Base-by-base conservation (phyloP, 1,140 invertebrate species). In the Spodoptera litura region DNA sequence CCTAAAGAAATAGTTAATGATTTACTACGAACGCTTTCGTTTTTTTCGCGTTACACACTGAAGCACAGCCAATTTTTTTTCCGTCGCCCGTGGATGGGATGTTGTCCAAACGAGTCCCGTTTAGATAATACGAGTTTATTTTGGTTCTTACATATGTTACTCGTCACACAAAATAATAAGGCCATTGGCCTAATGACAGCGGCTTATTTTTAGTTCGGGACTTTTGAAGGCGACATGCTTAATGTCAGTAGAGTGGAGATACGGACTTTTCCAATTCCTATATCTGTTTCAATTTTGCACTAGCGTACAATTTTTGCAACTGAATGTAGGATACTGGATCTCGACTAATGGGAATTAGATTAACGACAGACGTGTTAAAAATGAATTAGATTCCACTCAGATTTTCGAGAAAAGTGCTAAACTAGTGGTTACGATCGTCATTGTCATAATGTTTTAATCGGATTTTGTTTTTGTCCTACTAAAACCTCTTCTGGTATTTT, bases 101-200 rank as follows among this genome's bases (percentile, higher is more conserved):
- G 64, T 76, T 74, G 82, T 84, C 77, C 83, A 86, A 78, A 83
- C 78, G 83, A 86, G 82, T 75, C 73, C 73, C 73, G 73, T 88
- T 91, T 93, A 89, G 91, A 93, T 93, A 92, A 89, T 90, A 90
- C 85, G 68, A 81, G 81, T 88, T 72, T 91, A 91, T 92, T 93
- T 91, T 85, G 80, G 91, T 83, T 87, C 83, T 86, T 90, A 91
- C 91, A 89, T 90, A 91, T 90, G 91, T 90, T 88, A 90, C 88
- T 88, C 91, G 89, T 93, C 92, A 89, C 84, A 88, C 85, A 83
- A 87, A 90, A 92, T 92, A 91, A 93, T 91, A 93, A 91, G 91
- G 92, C 91, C 92, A 87, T 90, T 91, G 92, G 91, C 92, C 92
- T 91, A 91, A 92, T 91, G 92, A 92, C 91, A 92, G 90, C 77